Base-by-base conservation (phyloP, 2,113 vertebrate species). In the Chaetodon auriga region DNA sequence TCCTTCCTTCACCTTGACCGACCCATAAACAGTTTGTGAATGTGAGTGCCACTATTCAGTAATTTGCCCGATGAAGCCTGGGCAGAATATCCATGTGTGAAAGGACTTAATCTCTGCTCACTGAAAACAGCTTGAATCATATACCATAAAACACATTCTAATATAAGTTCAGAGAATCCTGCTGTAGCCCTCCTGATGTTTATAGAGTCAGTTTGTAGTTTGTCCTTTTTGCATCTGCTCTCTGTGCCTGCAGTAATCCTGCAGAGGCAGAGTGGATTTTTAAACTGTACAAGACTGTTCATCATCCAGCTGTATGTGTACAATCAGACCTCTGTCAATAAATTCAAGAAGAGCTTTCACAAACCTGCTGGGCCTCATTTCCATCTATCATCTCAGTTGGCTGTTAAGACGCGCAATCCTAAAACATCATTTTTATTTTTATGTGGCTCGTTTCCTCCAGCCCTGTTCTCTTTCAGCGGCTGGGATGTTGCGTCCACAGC, bases 371-470 rank as follows among this genome's bases (percentile, higher is more conserved):
- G 0, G 0, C 48, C 43, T 68, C 43, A 74, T 63, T 78, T 68
- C 63, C 75, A 78, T 78, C 41, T 6, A 74, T 86, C 84, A 86
- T 60, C 55, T 74, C 45, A 11, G 58, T 18, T 14, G 13, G 14
- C 35, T 1, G 6, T 14, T 6, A 14, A 57, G 79, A 82, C 55
- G 46, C 19, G 48, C 74, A 57, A 43, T 78, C 53, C 72, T 38
- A 8, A 45, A 68, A 60, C 65, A 65, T 71, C 1, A 58, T 36
- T 75, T 65, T 65, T 36, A 58, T 74, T 63, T 81, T 55, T 68
- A 73, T 58, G 54, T 12, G 30, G 36, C 19, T 30, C 2, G 4
- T 35, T 41, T 78, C 57, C n/a, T 41, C 43, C 18, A 63, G 38
- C 21, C 48, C 48, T 48, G 10, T 46, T 48, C 48, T 53, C 18